Evolutionary conservation across 2,797 vertebrate species (phyloP), one percentile per base, ranked within the genome.

Genomic region (Malurus leucopterus): DNA sequence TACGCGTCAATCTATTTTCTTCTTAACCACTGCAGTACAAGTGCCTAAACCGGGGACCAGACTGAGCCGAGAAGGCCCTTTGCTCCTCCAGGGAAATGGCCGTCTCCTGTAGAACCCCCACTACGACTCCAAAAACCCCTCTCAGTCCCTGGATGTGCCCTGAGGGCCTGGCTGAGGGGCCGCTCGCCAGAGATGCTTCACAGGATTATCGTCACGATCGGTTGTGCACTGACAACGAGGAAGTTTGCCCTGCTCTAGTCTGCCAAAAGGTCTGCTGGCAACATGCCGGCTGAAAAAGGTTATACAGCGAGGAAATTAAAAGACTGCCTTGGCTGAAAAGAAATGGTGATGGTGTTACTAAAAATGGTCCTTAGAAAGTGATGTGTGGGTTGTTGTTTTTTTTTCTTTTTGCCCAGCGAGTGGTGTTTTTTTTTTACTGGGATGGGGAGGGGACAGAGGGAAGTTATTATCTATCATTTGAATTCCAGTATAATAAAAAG

Each of bases 1-100:
- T 98, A 98, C 81, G 90, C 64, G 88, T 96, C 97, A 97, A 96
- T 95, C 93, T 83, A 96, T 95, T 97, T 95, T 92, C 90, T 95
- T 95, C 94, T 96, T 94, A 95, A 93, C 94, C 92, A 95, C 93
- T 93, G 93, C 97, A 98, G 95, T 96, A 98, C 97, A 97, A 96
- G 95, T 97, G 96, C 96, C 97, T 96, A 93, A 95, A 96, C 94
- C 92, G 71, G 96, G 96, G 95, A 95, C 94, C 92, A 94, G 94
- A 95, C 20, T 69, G 92, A 93, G 78, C 82, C 41, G 0, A 92
- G 68, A 91, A 95, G 92, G 96, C 91, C 72, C 77, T 91, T 88
- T 47, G 55, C 47, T 92, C 87, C 95, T 96, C 94, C 86, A 86
- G 83, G 82, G 89, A 91, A 88, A 93, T 92, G 78, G 49, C 73